A percentile compares a stretch with the other conserved stretches of the same genome.
phyloP scores from a whole-genome alignment of 2,888 invertebrate species.

The Hipparchia sbordonii region DNA sequence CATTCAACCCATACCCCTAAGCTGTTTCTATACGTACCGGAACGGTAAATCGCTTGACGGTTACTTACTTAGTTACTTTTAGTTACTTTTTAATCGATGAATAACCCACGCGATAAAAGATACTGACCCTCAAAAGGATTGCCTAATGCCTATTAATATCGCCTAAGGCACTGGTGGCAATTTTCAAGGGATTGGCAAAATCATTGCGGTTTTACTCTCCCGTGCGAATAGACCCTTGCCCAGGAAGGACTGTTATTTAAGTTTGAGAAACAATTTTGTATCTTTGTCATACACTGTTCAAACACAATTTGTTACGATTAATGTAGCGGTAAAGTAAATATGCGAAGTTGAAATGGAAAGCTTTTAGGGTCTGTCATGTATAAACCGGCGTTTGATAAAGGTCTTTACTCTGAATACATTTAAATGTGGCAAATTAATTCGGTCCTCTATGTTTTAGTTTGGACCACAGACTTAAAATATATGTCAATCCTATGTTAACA shows the following conservation, averaged over 20 bases:
- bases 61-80: no score
- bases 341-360: slow-evolving; percentile 26
- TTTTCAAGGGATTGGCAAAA: no score
- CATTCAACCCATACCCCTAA: no score
- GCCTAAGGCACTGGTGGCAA: no score
- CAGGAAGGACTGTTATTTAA: background rate
- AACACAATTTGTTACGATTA: slow-evolving; percentile 34
- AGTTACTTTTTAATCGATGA: no score
- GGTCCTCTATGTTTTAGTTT: slow-evolving; percentile 8
- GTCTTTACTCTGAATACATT: slow-evolving; percentile 14
- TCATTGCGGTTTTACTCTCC: background rate
- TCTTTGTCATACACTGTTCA: slow-evolving; percentile 24
- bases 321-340: slow-evolving; percentile 31
- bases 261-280: slow-evolving; percentile 8
- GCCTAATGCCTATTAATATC: no score
- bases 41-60: no score
- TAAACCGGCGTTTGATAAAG: slow-evolving; percentile 16
- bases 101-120: no score
- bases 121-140: no score
- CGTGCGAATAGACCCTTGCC: background rate
- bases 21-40: no score
- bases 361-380: slow-evolving; percentile 21
- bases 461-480: background rate
- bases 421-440: slow-evolving; percentile 13
- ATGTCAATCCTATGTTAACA: slow-evolving; percentile 1